Evolutionary conservation across 2,113 vertebrate genomes (phyloP).

Genomic region (Cryptotis parvus): DNA sequence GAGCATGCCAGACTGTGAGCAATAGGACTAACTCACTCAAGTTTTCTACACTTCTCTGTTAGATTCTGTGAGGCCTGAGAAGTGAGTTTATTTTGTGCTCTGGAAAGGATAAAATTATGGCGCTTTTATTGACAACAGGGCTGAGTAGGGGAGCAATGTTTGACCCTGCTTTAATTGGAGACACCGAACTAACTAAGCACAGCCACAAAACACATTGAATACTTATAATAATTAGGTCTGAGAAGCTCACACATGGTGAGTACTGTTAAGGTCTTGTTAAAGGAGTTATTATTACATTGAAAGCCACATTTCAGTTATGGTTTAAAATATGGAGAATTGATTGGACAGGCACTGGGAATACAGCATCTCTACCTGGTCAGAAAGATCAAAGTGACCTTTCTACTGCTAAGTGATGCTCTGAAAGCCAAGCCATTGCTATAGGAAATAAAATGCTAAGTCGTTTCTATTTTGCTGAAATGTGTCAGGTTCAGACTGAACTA

Average conservation of each 20-base stretch:
- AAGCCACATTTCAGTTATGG: background rate
- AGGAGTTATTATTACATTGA: background rate
- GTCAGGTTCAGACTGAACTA: background rate
- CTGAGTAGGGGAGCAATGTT: background rate
- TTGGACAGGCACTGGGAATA: background rate
- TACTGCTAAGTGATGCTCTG: background rate
- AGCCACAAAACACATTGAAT: background rate
- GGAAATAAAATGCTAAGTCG: background rate
- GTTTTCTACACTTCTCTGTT: background rate
- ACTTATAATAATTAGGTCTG: background rate
- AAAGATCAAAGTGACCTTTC: background rate
- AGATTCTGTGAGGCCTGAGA: slow-evolving; percentile 38
- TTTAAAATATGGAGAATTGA: background rate
- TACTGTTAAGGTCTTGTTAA: slow-evolving; percentile 24
- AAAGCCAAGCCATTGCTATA: background rate
- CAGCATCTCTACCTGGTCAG: background rate
- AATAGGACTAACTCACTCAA: background rate
- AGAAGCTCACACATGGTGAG: background rate
- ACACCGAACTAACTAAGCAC: background rate
- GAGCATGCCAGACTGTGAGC: background rate
- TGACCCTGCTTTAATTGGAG: slow-evolving; percentile 16
- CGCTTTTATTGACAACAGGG: background rate
- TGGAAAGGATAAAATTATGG: background rate
- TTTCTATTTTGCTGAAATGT: background rate
- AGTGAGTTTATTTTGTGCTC: background rate